A percentile compares a stretch with the other conserved stretches of the same genome.
These are phyloP conservation scores for Formica exsecta DNA, from an alignment of 1,140 invertebrate species.

Conservation along the genomic window DNA sequence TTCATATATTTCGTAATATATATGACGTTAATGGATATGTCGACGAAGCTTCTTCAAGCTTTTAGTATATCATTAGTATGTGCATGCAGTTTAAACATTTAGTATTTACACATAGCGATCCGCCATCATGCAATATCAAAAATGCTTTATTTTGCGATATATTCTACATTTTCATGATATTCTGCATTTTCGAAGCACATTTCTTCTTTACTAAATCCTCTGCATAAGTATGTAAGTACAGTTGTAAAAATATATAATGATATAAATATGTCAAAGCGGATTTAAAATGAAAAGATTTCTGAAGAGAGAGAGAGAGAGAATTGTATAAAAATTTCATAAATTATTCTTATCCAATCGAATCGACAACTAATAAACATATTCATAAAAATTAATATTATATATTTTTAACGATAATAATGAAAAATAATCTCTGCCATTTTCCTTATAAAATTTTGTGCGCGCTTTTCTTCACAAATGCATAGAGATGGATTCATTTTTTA, in stretches of 20 bases:
- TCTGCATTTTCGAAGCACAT: slow-evolving; percentile 16
- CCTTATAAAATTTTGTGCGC: not conserved
- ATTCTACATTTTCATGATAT: slow-evolving; percentile 7
- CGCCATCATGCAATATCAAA: not conserved
- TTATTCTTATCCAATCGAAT: not conserved
- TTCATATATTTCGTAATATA: slow-evolving; percentile 24
- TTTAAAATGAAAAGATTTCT: slow-evolving; percentile 1
- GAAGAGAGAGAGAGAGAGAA: too few relatives aligned
- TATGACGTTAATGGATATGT: not conserved
- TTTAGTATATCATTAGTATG: slow-evolving; percentile 10
- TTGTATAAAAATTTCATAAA: slow-evolving; percentile 12
- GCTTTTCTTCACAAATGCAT: not conserved
- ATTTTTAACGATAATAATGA: not conserved
- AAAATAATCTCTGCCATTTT: not conserved
- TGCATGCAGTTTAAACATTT: not conserved
- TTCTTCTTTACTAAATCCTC: not conserved
- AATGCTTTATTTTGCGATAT: not conserved
- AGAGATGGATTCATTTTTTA: not conserved
- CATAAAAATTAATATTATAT: not conserved
- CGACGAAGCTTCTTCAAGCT: not conserved
- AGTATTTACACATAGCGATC: slow-evolving; percentile 30
- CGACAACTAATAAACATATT: not conserved
- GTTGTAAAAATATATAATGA: slow-evolving; percentile 35
- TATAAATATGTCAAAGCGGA: slow-evolving; percentile 26
- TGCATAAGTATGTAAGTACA: not conserved